Evolutionary conservation across 2,797 vertebrate species (phyloP), one percentile per base, ranked within the genome.

Genomic region (Anableps anableps): DNA sequence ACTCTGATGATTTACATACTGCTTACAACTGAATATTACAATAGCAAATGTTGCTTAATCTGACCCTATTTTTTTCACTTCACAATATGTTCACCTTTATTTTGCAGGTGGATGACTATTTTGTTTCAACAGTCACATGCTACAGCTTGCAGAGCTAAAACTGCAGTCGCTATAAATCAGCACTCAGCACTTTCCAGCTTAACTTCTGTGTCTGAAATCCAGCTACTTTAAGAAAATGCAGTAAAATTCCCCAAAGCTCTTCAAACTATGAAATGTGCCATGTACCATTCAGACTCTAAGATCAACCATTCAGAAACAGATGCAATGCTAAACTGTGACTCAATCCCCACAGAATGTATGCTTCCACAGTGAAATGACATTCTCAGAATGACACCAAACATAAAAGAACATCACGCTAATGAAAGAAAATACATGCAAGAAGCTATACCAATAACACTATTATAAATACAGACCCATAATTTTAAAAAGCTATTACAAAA

Each of bases 91-190:
- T 29, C 26, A 47, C 26, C 74, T 58, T 51, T 79, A 66, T 51
- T 77, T 45, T 34, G 62, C 2, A 0, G 0, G 55, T 78, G 36
- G 19, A 31, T 78, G 31, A 58, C 19, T 36, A 23, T 8, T 74
- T 74, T 29, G 14, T 21, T 75, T 23, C 23, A 79, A 31, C 66
- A 29, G 45, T 72, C 36, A 55, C 31, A 72, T 66, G 66, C 47
- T 80, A 75, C 79, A 86, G 66, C 74, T 80, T 36, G 13, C 64
- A 70, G 68, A 68, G 66, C 51, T 79, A 79, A 70, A 50, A 86
- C 83, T 77, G 80, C 71, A 85, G 53, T 80, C 47, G 16, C 21
- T 70, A 84, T 72, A 64, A 75, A 85, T 89, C 80, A 82, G 53
- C 41, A 77, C 73, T 74, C 66, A 80, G 62, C 83, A 77, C 66